Evolutionary conservation across 2,797 vertebrate genomes (phyloP).

Genomic region (Tarsius wallacei): DNA sequence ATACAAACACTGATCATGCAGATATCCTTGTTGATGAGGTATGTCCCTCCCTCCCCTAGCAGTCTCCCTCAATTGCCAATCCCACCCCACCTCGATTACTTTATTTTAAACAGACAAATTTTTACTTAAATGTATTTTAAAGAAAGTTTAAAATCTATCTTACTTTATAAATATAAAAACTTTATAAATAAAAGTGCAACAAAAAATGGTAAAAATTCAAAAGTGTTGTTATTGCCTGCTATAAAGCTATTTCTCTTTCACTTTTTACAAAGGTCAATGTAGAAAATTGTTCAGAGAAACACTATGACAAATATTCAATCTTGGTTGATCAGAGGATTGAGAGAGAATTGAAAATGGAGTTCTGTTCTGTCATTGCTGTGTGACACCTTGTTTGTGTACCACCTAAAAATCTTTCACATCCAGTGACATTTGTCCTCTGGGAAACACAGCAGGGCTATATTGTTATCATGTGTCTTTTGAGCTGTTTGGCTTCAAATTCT

Average conservation of each 20-base stretch:
- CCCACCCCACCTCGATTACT: too few relatives aligned
- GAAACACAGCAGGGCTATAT: background rate
- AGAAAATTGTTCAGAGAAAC: background rate
- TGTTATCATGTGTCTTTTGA: background rate
- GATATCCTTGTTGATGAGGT: too few relatives aligned
- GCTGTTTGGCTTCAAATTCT: background rate
- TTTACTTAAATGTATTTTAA: conserved; percentile 15
- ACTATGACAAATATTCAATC: background rate
- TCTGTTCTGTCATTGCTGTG: background rate
- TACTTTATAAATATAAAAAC: background rate
- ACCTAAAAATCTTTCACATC: background rate
- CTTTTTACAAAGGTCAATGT: background rate
- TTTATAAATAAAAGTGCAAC: conserved; percentile 27
- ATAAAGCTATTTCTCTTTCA: background rate
- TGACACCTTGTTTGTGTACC: background rate
- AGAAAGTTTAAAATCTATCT: background rate
- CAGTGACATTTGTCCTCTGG: background rate
- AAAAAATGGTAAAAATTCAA: background rate
- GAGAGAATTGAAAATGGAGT: conserved; percentile 20
- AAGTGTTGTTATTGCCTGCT: background rate
- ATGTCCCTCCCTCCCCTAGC: too few relatives aligned
- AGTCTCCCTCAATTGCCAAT: too few relatives aligned
- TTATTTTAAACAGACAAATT: background rate
- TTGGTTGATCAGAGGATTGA: conserved; percentile 34
- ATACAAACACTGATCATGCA: too few relatives aligned